Conservation (phyloP, 2,113 vertebrate genomes). For the Myrmecobius fasciatus region DNA sequence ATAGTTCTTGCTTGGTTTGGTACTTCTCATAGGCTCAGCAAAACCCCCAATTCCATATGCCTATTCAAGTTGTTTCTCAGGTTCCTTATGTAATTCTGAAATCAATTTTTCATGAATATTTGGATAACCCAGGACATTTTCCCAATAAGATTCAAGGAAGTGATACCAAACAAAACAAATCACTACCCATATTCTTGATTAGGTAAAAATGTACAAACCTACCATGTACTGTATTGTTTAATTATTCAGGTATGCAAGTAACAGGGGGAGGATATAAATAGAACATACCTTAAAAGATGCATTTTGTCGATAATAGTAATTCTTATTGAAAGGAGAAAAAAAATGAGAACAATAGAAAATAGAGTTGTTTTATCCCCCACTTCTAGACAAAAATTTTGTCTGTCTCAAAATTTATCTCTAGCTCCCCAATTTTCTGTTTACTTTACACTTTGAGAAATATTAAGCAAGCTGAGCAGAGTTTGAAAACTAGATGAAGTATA, state of each 20-base stretch:
- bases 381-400: background rate
- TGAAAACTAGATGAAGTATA: background rate
- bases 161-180: background rate
- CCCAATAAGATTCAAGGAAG: background rate
- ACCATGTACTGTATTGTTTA: background rate
- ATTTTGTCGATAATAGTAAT: background rate
- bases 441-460: background rate
- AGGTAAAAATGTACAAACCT: background rate
- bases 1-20: background rate
- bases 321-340: background rate
- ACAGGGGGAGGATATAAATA: background rate
- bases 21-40: background rate
- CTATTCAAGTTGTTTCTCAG: background rate
- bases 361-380: background rate
- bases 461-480: background rate
- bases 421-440: background rate
- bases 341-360: background rate
- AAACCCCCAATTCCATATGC: background rate
- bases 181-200: background rate
- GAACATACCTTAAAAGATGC: background rate
- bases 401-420: background rate
- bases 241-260: background rate
- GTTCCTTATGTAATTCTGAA: background rate
- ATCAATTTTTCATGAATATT: background rate
- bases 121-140: background rate